These are phyloP conservation scores for Philypnodon macrostomus DNA, from an alignment of 2,797 vertebrate genomes.

Conservation along the genomic window DNA sequence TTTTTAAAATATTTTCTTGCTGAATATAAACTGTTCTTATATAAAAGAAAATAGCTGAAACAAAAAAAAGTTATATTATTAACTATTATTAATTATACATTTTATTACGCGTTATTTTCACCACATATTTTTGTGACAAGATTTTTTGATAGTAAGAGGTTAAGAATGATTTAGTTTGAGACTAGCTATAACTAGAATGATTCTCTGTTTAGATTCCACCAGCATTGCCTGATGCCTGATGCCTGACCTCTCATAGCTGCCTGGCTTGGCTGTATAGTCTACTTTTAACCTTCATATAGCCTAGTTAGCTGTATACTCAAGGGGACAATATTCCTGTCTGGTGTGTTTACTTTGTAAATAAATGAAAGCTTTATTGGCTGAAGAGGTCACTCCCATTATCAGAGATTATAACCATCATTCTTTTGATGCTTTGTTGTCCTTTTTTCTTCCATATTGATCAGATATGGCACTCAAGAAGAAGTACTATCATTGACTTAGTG, in stretches of 20 bases:
- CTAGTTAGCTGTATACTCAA: not conserved
- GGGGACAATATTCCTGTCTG: conserved; percentile 15
- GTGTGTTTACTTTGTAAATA: conserved; percentile 45
- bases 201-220: conserved; percentile 2
- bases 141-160: too few species aligned
- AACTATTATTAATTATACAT: too few species aligned
- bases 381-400: conserved; percentile 56
- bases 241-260: not conserved
- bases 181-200: too few species aligned
- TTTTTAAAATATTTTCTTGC: too few species aligned
- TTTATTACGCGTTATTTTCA: too few species aligned
- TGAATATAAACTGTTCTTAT: too few species aligned
- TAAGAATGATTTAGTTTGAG: too few species aligned
- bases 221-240: not conserved
- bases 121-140: too few species aligned
- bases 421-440: conserved; percentile 57
- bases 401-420: conserved; percentile 57
- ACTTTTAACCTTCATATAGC: conserved; percentile 5
- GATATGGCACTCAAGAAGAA: conserved; percentile 36
- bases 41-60: too few species aligned
- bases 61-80: too few species aligned
- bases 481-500: conserved; percentile 48
- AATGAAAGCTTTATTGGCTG: conserved; percentile 60
- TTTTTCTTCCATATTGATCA: conserved; percentile 34
- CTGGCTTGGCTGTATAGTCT: not conserved